Base-by-base conservation (phyloP, 1,140 invertebrate genomes). In the Carposina sasakii region DNA sequence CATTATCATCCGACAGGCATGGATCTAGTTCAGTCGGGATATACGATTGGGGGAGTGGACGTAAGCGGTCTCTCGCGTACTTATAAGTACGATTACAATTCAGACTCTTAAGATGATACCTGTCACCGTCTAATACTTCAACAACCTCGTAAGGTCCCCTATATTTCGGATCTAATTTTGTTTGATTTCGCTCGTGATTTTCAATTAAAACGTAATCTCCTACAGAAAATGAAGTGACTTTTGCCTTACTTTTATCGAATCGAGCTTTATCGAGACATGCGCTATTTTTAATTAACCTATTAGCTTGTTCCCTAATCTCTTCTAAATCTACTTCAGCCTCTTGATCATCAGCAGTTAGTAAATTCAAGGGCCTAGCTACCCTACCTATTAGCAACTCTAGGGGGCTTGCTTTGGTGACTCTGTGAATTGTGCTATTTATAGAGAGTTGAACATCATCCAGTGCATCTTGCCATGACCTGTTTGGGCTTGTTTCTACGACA, bases 311-410 rank as follows among this genome's bases (percentile, higher is more conserved):
- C 5, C 34, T 3, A 17, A 37, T 4, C 5, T 16, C 13, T 3
- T 3, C 4, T 5, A 37, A 19, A 37, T 47, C 20, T 22, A 36
- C 17, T 12, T 21, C 20, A 3, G 22, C 5, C 4, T 47, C 44
- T 13, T 34, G 41, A 22, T 56, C 47, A 49, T 22, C 28, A 24
- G 42, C 15, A 31, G 49, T 19, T 43, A 58, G 41, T 39, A 67
- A 47, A 26, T 44, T 55, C 17, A 59, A 51, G 16, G 60, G 67
- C 41, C 63, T 54, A 33, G 62, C 63, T 16, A 61, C 54, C 39
- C 57, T 65, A 20, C 63, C 63, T n/a, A 62, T 48, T 34, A 67
- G 21, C 16, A 70, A 28, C 41, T 70, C 58, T 30, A 70, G 40
- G 26, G 65, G 57, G 47, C 54, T 57, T 8, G 50, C 31, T 28